Percentiles rank a stretch among this genome's conserved stretches.
These are phyloP conservation scores for Chaetodon trifasciatus DNA, from an alignment of 2,797 vertebrate species.

Conservation along the genomic window DNA sequence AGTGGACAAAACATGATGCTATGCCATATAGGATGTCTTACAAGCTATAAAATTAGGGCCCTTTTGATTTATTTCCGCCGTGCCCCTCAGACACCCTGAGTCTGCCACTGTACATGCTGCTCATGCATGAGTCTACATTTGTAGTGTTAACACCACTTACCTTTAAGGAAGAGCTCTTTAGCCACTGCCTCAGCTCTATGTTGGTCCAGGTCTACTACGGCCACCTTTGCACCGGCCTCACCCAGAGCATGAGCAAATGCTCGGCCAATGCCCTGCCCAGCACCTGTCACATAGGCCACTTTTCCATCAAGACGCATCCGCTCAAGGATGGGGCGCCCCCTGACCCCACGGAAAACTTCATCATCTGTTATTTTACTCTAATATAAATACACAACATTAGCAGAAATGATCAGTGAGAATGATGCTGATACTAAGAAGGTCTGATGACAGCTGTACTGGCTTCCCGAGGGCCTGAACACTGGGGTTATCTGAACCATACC, in stretches of 20 bases:
- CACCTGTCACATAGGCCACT: conserved; percentile 87
- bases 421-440: no score
- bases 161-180: conserved; percentile 86
- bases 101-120: not conserved
- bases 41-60: not conserved
- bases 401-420: not conserved
- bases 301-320: conserved; percentile 85
- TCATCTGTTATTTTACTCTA: conserved; percentile 78
- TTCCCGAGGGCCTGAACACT: not conserved
- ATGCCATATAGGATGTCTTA: not conserved
- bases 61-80: no score
- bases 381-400: conserved; percentile 12
- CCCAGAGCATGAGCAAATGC: conserved; percentile 87
- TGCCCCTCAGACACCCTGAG: no score
- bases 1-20: not conserved
- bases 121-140: not conserved
- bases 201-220: conserved; percentile 82
- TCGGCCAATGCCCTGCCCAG: conserved; percentile 87
- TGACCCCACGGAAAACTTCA: conserved; percentile 82
- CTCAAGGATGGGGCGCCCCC: conserved; percentile 77
- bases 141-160: conserved; percentile 50
- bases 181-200: conserved; percentile 83
- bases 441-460: not conserved
- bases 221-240: conserved; percentile 88
- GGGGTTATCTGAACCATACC: conserved; percentile 57